These are phyloP conservation scores for Meganola albula DNA, from an alignment of 2,888 invertebrate species.

Conservation along the genomic window DNA sequence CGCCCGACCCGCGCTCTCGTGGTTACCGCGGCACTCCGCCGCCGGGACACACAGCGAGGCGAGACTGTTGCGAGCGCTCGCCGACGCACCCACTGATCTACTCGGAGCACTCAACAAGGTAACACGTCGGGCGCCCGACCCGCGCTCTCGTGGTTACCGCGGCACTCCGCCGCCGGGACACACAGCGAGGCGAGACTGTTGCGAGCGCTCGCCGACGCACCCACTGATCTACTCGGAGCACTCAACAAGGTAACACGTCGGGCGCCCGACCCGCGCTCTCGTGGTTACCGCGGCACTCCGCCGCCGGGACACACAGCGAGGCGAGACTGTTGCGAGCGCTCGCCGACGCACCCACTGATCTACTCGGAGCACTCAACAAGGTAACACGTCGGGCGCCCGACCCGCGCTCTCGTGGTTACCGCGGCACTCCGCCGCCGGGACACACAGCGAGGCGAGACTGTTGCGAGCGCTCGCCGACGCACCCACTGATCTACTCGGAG, in stretches of 20 bases:
- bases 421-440: neutral
- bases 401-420: too few relatives aligned
- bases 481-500: slow-evolving; percentile 17
- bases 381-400: too few relatives aligned
- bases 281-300: neutral
- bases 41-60: neutral
- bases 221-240: neutral
- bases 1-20: too few relatives aligned
- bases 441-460: neutral
- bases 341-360: slow-evolving; percentile 30
- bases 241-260: neutral
- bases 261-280: too few relatives aligned
- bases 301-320: neutral
- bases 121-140: too few relatives aligned
- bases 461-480: slow-evolving; percentile 69
- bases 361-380: neutral
- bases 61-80: neutral
- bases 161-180: neutral
- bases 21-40: neutral
- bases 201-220: neutral
- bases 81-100: neutral
- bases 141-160: too few relatives aligned
- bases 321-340: neutral
- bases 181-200: neutral
- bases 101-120: neutral